Evolutionary conservation across 2,888 invertebrate genomes (phyloP).

Genomic region (Nemotelus nigrinus): DNA sequence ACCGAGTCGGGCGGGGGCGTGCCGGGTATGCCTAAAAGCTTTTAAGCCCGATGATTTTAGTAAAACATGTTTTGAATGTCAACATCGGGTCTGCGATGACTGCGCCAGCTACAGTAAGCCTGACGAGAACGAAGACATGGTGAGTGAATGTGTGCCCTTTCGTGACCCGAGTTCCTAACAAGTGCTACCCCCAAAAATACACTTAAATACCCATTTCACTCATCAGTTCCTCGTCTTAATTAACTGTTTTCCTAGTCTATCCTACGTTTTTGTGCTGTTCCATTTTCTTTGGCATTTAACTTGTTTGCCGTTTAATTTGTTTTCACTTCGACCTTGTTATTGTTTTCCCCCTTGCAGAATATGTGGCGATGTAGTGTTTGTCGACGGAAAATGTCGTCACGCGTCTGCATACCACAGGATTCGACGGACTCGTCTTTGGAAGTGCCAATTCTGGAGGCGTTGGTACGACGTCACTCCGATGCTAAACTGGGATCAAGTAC

Average conservation of each 20-base stretch:
- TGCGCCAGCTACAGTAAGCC: constrained; percentile 91
- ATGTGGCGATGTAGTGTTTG: constrained; percentile 92
- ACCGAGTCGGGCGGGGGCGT: constrained; percentile 80
- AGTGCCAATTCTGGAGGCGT: constrained; percentile 80
- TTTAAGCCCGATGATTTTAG: constrained; percentile 89
- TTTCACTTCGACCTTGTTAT: neutral
- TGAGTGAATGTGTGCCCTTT: constrained; percentile 62
- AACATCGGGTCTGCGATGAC: constrained; percentile 91
- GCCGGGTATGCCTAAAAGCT: constrained; percentile 86
- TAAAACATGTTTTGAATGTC: constrained; percentile 88
- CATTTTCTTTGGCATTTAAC: neutral
- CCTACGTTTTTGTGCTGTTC: neutral
- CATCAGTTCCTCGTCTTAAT: neutral
- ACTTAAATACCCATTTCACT: neutral
- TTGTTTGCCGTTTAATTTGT: constrained; percentile 26
- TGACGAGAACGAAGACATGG: constrained; percentile 83
- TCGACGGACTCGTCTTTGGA: constrained; percentile 86
- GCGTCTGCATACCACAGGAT: constrained; percentile 80
- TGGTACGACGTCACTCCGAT: constrained; percentile 85
- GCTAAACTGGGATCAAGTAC: constrained; percentile 72
- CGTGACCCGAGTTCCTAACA: neutral
- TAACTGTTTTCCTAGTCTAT: neutral
- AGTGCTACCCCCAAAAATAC: neutral
- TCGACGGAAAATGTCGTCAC: constrained; percentile 81
- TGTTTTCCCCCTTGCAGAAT: constrained; percentile 65